phyloP scores from a whole-genome alignment of 2,797 vertebrate species.

The Falco peregrinus region DNA sequence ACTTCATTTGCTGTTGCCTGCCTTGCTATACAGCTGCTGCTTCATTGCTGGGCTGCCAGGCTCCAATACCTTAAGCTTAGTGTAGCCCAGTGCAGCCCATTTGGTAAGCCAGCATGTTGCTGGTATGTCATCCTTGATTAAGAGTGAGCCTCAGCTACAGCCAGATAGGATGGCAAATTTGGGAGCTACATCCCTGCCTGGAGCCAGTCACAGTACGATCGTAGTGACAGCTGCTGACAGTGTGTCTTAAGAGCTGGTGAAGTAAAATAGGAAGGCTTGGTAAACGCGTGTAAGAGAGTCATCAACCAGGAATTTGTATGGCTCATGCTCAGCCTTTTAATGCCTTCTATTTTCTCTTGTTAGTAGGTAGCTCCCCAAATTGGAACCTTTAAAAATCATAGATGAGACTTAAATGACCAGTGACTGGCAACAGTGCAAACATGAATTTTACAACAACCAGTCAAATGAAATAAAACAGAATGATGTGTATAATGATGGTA shows the following conservation, averaged over 20 bases:
- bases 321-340: neutral
- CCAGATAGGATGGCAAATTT: neutral
- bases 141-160: neutral
- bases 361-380: constrained; percentile 32
- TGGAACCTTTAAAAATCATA: constrained; percentile 21
- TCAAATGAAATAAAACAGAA: constrained; percentile 42
- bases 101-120: neutral
- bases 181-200: neutral
- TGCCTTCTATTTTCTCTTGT: neutral
- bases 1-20: neutral
- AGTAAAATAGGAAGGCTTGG: neutral
- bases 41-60: neutral
- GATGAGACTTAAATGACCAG: constrained; percentile 14
- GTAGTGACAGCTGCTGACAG: constrained; percentile 18
- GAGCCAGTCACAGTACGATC: neutral
- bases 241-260: neutral
- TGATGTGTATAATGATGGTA: constrained; percentile 10
- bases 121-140: neutral
- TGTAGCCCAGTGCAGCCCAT: neutral
- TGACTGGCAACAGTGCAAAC: neutral
- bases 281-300: neutral
- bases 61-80: neutral
- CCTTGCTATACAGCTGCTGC: neutral
- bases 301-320: neutral
- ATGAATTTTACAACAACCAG: constrained; percentile 17